Evolutionary conservation across 2,888 invertebrate genomes (phyloP).

Genomic region (Erannis defoliaria): DNA sequence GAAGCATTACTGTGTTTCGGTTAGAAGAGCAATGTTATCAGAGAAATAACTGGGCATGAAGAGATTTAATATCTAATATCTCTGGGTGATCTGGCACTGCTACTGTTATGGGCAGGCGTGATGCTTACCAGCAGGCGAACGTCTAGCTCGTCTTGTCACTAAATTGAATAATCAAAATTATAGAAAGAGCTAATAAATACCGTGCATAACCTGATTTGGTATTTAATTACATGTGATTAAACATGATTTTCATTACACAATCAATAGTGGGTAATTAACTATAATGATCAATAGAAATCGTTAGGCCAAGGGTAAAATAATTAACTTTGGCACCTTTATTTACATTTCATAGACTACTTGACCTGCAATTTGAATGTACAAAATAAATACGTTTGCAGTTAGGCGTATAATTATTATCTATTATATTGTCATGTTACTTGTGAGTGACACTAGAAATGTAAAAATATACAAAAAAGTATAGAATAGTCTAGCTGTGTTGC

Average conservation of each 20-base stretch:
- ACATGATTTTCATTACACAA: neutral
- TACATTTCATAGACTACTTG: neutral
- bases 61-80: too few species aligned
- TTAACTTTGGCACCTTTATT: neutral
- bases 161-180: neutral
- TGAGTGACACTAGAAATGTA: neutral
- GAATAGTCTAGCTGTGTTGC: too few species aligned
- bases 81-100: too few species aligned
- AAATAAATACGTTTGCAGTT: neutral
- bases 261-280: neutral
- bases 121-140: too few species aligned
- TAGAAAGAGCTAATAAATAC: too few species aligned
- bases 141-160: too few species aligned
- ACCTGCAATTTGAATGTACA: slow-evolving; percentile 1
- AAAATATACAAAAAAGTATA: neutral
- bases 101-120: too few species aligned
- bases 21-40: too few species aligned
- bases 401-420: neutral
- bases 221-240: neutral
- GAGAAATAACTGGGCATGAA: too few species aligned
- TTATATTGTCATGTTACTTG: neutral
- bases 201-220: neutral
- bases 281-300: slow-evolving; percentile 2
- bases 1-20: too few species aligned
- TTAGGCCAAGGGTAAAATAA: slow-evolving; percentile 29